These are phyloP conservation scores for Dysmachus trigonus DNA, from an alignment of 2,888 invertebrate species.

Conservation along the genomic window DNA sequence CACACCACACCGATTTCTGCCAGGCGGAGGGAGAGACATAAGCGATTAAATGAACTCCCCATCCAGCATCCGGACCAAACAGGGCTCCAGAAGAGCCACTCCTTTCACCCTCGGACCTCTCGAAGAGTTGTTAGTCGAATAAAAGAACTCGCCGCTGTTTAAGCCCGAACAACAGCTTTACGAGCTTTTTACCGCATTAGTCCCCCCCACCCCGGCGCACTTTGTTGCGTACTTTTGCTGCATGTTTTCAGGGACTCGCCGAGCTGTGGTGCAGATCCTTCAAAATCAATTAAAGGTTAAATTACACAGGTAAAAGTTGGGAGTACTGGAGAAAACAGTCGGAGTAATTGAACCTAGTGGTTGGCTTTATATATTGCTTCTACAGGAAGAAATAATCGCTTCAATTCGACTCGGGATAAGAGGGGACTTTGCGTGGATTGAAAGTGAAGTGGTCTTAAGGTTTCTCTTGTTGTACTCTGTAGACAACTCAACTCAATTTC, in stretches of 20 bases:
- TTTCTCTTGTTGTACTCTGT: neutral
- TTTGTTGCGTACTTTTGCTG: neutral
- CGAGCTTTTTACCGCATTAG: slow-evolving; percentile 20
- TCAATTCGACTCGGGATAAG: neutral
- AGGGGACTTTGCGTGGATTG: neutral
- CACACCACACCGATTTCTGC: neutral
- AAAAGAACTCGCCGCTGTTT: neutral
- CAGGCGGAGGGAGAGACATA: neutral
- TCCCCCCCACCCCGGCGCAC: neutral
- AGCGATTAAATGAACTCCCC: slow-evolving; percentile 10
- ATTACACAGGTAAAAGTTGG: slow-evolving; percentile 9
- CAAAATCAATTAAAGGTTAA: slow-evolving; percentile 30
- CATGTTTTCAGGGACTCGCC: neutral
- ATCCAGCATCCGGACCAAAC: neutral
- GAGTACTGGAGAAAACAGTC: neutral
- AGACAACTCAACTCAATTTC: neutral
- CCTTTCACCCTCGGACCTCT: neutral
- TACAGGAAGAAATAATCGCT: neutral
- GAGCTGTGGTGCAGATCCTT: neutral
- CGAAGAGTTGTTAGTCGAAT: neutral
- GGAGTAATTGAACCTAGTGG: neutral
- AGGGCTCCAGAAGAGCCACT: neutral
- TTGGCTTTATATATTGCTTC: neutral
- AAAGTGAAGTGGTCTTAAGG: neutral
- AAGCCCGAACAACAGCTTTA: slow-evolving; percentile 7